A percentile compares a stretch with the other conserved stretches of the same genome.
Evolutionary conservation across 1,140 invertebrate species (phyloP).

Genomic region (Heliconius hermathena): DNA sequence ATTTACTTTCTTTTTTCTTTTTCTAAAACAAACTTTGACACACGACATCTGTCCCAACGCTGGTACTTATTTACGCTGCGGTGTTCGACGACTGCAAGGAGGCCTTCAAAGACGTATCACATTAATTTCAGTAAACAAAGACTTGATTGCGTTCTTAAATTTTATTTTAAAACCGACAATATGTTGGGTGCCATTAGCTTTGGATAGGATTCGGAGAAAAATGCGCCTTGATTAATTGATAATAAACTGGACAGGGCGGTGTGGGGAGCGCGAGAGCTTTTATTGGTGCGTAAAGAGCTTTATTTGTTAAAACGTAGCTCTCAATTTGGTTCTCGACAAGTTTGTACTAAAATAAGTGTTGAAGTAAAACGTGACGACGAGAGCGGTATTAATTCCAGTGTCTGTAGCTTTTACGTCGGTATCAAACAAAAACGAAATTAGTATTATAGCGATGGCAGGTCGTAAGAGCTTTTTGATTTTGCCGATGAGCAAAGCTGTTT

Average conservation of each 20-base stretch:
- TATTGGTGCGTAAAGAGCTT: conserved; percentile 59
- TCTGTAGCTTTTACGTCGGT: conserved; percentile 12
- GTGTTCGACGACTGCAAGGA: conserved; percentile 60
- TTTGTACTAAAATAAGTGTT: conserved; percentile 11
- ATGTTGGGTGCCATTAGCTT: conserved; percentile 64
- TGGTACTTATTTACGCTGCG: conserved; percentile 56
- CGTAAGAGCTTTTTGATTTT: conserved; percentile 1
- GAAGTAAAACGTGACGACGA: conserved; percentile 4
- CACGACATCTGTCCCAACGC: conserved; percentile 50
- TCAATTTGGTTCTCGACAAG: conserved; percentile 46
- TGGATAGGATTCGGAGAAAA: conserved; percentile 53
- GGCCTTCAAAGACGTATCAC: conserved; percentile 53
- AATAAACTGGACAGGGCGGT: conserved; percentile 62
- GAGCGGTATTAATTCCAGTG: neutral
- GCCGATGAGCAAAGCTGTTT: no score
- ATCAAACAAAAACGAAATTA: neutral
- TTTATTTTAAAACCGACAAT: conserved; percentile 76
- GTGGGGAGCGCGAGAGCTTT: conserved; percentile 51
- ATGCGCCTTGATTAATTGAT: conserved; percentile 62
- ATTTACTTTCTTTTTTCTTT: conserved; percentile 47
- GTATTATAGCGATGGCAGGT: neutral
- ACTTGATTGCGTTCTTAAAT: conserved; percentile 74
- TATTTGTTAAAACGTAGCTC: conserved; percentile 59
- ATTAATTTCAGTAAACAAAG: conserved; percentile 74
- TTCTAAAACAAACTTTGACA: conserved; percentile 46